Evolutionary conservation across 2,113 vertebrate species (phyloP).

Genomic region (Oncorhynchus nerka): DNA sequence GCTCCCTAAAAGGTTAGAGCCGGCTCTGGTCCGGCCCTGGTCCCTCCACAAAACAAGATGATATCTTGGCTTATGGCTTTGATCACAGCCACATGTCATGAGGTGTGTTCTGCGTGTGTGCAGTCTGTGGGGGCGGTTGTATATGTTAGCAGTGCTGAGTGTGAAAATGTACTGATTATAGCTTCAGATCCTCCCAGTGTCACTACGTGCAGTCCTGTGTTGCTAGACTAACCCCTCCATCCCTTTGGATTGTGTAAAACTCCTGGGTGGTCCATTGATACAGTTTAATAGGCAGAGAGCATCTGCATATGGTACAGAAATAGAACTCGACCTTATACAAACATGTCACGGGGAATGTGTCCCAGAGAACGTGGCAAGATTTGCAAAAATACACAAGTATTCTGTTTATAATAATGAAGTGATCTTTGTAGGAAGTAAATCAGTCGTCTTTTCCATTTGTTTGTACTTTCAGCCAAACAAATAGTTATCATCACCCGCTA

Average conservation of each 20-base stretch:
- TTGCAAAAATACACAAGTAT: background rate
- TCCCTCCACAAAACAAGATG: conserved; percentile 1
- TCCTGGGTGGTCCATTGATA: conserved; percentile 76
- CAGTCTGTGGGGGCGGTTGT: conserved; percentile 45
- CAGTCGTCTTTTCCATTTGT: conserved; percentile 27
- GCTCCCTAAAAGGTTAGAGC: no score
- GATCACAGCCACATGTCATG: conserved; percentile 12
- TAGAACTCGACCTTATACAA: conserved; percentile 55
- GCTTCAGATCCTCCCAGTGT: conserved; percentile 52
- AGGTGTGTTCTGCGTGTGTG: background rate
- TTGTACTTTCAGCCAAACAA: conserved; percentile 1
- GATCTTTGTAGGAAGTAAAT: conserved; percentile 37
- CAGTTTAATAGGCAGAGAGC: conserved; percentile 51
- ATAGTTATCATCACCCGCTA: background rate
- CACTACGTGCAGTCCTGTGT: conserved; percentile 34
- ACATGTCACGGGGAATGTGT: conserved; percentile 41
- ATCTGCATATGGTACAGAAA: conserved; percentile 51
- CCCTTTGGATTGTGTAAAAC: conserved; percentile 54
- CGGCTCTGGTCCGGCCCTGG: no score
- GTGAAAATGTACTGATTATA: conserved; percentile 57
- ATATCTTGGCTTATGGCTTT: background rate
- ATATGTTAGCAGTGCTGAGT: conserved; percentile 28
- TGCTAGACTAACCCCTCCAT: conserved; percentile 24
- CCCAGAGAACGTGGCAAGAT: background rate
- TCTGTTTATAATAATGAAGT: conserved; percentile 35